phyloP scores from a whole-genome alignment of 2,888 invertebrate genomes.

The Elgonia sp. region DNA sequence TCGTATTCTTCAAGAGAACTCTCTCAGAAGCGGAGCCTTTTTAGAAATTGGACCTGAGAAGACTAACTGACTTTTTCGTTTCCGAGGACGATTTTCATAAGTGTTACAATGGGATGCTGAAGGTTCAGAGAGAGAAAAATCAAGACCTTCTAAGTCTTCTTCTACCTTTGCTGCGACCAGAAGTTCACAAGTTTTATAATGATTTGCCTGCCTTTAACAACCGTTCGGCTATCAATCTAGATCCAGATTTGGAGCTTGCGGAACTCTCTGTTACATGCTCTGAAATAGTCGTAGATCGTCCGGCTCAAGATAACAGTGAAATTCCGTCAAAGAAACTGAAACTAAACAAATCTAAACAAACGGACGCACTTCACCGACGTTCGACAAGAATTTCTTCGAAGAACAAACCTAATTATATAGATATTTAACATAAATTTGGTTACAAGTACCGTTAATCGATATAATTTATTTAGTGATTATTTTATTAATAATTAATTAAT shows the following conservation, averaged over 20 bases:
- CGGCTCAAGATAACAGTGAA: slow-evolving; percentile 28
- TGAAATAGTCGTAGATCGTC: slow-evolving; percentile 35
- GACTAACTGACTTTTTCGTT: not conserved
- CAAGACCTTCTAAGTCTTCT: slow-evolving; percentile 40
- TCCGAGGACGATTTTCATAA: slow-evolving; percentile 18
- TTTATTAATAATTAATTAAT: slow-evolving; percentile 17
- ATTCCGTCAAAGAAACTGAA: slow-evolving; percentile 35
- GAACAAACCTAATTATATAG: slow-evolving; percentile 13
- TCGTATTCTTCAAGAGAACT: not conserved
- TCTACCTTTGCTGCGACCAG: slow-evolving; percentile 43
- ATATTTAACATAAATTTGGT: slow-evolving; percentile 25
- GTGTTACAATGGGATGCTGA: slow-evolving; percentile 34
- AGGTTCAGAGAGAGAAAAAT: slow-evolving; percentile 33
- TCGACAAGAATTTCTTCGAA: slow-evolving; percentile 42
- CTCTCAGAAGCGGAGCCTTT: slow-evolving; percentile 24
- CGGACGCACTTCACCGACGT: slow-evolving; percentile 20
- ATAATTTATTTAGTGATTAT: not conserved
- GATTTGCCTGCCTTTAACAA: slow-evolving; percentile 36
- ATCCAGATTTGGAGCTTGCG: slow-evolving; percentile 42
- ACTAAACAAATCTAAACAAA: slow-evolving; percentile 38
- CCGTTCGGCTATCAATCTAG: slow-evolving; percentile 21
- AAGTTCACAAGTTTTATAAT: slow-evolving; percentile 40
- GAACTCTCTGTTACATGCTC: slow-evolving; percentile 34
- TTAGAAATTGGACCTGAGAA: slow-evolving; percentile 3
- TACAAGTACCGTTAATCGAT: slow-evolving; percentile 21